Conservation (phyloP, 2,797 vertebrate genomes). For the Tenualosa ilisha region DNA sequence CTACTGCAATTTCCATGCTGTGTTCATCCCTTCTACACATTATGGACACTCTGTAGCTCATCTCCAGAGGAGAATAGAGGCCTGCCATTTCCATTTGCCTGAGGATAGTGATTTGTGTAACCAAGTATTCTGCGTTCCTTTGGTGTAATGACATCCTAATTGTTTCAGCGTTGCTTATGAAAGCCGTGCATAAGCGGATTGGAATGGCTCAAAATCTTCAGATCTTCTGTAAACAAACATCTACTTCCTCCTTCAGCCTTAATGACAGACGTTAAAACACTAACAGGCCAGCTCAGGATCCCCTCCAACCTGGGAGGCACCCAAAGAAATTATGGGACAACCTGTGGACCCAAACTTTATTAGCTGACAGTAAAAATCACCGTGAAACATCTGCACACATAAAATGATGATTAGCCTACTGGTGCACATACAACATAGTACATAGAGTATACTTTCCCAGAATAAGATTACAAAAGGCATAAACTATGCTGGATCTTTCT, state of each 20-base stretch:
- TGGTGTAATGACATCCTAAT: constrained; percentile 26
- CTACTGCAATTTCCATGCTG: neutral
- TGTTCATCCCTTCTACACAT: neutral
- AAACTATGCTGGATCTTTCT: neutral
- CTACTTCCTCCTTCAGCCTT: constrained; percentile 15
- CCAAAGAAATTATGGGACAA: neutral
- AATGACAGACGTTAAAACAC: neutral
- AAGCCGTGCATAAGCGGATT: constrained; percentile 9
- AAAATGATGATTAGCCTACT: neutral
- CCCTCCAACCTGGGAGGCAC: neutral
- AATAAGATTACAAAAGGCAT: neutral
- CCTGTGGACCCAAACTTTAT: constrained; percentile 2
- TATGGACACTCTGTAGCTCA: neutral
- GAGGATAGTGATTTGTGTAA: constrained; percentile 27
- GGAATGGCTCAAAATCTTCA: constrained; percentile 15
- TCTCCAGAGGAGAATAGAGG: neutral
- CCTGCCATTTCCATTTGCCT: neutral
- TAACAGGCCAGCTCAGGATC: neutral
- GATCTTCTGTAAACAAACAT: neutral
- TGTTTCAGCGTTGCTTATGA: constrained; percentile 31
- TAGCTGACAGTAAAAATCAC: neutral
- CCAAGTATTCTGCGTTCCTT: constrained; percentile 26
- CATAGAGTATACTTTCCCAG: neutral
- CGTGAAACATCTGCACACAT: neutral
- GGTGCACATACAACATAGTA: too few species aligned